Base-by-base conservation (phyloP, 2,797 vertebrate genomes). In the Tokudaia muenninki region DNA sequence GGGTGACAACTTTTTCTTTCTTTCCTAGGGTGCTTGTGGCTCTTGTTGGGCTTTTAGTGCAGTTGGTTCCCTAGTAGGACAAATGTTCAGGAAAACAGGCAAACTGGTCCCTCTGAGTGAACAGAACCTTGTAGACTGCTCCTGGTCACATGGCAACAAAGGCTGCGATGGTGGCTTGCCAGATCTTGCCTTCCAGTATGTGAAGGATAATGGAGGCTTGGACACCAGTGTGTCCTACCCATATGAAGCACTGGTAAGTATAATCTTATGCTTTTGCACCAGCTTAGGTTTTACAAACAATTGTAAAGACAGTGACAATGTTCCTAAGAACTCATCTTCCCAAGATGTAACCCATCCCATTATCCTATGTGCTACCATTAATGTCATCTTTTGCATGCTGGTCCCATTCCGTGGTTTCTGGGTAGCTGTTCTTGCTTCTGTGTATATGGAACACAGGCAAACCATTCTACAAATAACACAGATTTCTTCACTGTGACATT, bases 11-110 rank as follows among this genome's bases (percentile, higher is more conserved):
- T 83, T 91, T 34, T 34, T 41, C n/a, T 96, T 91, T 55, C 24
- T 22, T 31, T 90, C 77, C 81, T 97, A 99, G 99, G 99, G 99
- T 95, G 96, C 98, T 0, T 99, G 99, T 95, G 99, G 99, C 22
- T 99, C 99, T 50, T 99, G 99, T 98, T 99, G 99, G 99, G 99
- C 99, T 44, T 99, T 99, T 98, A 99, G 99, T 95, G 98, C 99
- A 70, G 99, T 99, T 0, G 99, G 99, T 2, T 98, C 99, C 65
- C 98, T 99, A 92, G 99, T 99, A 99, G 99, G 99, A 47, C 99
- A 99, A 97, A 96, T 98, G 41, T 99, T 99, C 97, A 99, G 98
- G 96, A 99, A 99, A 98, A 98, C 98, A 0, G 99, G 99, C 17
- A 98, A 78, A 31, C 98, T 99, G 97, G 98, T 99, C 94, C 99